phyloP scores from a whole-genome alignment of 2,888 invertebrate genomes.

The Conchocele bisecta region DNA sequence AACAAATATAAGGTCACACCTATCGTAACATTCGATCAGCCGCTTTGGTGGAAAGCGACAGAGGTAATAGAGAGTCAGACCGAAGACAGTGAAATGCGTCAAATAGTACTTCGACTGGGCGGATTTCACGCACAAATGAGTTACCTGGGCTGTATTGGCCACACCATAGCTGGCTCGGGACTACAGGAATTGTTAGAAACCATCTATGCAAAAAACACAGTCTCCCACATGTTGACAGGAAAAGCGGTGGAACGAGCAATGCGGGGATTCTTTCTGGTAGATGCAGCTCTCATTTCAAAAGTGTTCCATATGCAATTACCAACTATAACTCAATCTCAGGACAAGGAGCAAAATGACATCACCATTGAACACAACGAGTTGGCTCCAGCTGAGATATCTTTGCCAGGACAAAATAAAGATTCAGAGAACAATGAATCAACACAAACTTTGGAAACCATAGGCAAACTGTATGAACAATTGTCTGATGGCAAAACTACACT shows the following conservation, averaged over 20 bases:
- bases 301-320: background rate
- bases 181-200: conserved; percentile 10
- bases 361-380: too few species aligned
- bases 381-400: too few species aligned
- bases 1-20: conserved; percentile 28
- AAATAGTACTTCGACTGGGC: conserved; percentile 9
- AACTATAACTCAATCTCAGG: background rate
- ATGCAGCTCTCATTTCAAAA: too few species aligned
- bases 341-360: too few species aligned
- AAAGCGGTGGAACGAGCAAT: conserved; percentile 15
- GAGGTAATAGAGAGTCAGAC: conserved; percentile 8
- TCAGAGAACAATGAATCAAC: too few species aligned
- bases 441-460: background rate
- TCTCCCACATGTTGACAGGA: background rate
- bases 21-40: conserved; percentile 55
- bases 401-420: too few species aligned
- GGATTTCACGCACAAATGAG: conserved; percentile 14
- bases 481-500: too few species aligned
- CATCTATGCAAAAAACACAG: conserved; percentile 1
- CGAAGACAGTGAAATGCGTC: background rate
- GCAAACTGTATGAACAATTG: too few species aligned
- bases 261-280: conserved; percentile 7
- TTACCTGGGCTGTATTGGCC: conserved; percentile 17
- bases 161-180: conserved; percentile 8
- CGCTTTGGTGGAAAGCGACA: conserved; percentile 55